Evolutionary conservation across 2,888 invertebrate species (phyloP).

Genomic region (Poecilobothrus nobilitatus): DNA sequence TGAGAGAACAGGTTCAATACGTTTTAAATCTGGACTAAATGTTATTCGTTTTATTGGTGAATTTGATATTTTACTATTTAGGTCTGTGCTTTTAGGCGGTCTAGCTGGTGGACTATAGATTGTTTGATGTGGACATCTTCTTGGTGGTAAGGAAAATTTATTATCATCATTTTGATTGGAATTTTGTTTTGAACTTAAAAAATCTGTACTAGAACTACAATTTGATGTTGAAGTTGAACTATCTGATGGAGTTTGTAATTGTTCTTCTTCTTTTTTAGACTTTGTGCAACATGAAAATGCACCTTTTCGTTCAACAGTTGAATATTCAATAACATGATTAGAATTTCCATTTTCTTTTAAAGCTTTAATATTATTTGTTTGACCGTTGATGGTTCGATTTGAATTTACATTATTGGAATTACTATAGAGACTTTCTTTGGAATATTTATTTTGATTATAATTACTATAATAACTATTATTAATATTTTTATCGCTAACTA

Average conservation of each 20-base stretch:
- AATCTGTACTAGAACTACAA: not conserved
- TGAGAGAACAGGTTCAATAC: conserved; percentile 11
- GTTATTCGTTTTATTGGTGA: conserved; percentile 37
- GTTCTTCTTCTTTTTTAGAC: conserved; percentile 47
- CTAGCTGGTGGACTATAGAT: conserved; percentile 55
- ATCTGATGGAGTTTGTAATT: conserved; percentile 27
- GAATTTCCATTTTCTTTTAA: not conserved
- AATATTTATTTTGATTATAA: conserved; percentile 34
- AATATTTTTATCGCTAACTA: conserved; percentile 41
- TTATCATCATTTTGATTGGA: conserved; percentile 32
- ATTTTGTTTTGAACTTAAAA: conserved; percentile 27
- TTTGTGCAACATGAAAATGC: conserved; percentile 65
- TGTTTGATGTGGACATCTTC: conserved; percentile 51
- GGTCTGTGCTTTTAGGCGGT: conserved; percentile 55
- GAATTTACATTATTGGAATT: conserved; percentile 39
- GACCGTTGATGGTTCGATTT: conserved; percentile 13
- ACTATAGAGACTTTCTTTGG: conserved; percentile 46
- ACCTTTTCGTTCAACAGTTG: conserved; percentile 63
- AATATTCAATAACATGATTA: conserved; percentile 55
- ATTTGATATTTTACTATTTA: conserved; percentile 26
- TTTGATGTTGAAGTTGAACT: conserved; percentile 36
- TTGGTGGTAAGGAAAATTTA: conserved; percentile 54
- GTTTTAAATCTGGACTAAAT: conserved; percentile 14
- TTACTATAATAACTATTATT: conserved; percentile 9
- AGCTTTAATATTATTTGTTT: conserved; percentile 7